These are phyloP conservation scores for Sebastes minor DNA, from an alignment of 2,797 vertebrate species.

Conservation along the genomic window DNA sequence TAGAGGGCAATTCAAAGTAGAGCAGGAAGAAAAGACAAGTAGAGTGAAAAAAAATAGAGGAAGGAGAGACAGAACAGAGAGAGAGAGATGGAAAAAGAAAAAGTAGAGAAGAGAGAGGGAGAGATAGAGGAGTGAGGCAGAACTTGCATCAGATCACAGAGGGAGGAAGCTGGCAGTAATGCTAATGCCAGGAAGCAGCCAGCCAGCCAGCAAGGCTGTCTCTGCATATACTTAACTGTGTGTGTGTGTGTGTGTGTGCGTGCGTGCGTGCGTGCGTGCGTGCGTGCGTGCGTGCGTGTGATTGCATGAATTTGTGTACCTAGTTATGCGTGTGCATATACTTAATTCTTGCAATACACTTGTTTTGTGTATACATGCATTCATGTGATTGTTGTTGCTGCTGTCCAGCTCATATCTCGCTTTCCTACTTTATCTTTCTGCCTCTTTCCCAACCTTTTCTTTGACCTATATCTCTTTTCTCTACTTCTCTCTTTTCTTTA, in stretches of 20 bases:
- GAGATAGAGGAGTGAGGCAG: conserved; percentile 40
- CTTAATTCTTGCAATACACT: conserved; percentile 4
- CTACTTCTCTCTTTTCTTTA: not conserved
- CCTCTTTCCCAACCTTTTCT: not conserved
- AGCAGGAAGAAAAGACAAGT: conserved; percentile 12
- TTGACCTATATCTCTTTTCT: not conserved
- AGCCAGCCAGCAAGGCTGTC: conserved; percentile 46
- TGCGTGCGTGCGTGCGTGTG: conserved; percentile 13
- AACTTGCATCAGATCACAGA: conserved; percentile 63
- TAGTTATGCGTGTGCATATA: conserved; percentile 26
- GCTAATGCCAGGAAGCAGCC: conserved; percentile 67
- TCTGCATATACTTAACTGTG: conserved; percentile 58
- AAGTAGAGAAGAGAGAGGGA: conserved; percentile 26
- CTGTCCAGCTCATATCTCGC: not conserved
- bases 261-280: too few relatives aligned
- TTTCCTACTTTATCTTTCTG: not conserved
- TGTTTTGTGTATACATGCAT: not conserved
- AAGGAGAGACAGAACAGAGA: not conserved
- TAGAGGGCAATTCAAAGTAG: conserved; percentile 17
- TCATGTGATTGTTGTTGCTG: not conserved
- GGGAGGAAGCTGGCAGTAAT: conserved; percentile 60
- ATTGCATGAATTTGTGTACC: conserved; percentile 33
- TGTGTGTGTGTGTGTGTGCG: conserved; percentile 14
- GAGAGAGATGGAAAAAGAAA: conserved; percentile 9
- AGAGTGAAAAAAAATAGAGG: conserved; percentile 8